phyloP scores from a whole-genome alignment of 2,888 invertebrate species.

The Dexiosoma caninum region DNA sequence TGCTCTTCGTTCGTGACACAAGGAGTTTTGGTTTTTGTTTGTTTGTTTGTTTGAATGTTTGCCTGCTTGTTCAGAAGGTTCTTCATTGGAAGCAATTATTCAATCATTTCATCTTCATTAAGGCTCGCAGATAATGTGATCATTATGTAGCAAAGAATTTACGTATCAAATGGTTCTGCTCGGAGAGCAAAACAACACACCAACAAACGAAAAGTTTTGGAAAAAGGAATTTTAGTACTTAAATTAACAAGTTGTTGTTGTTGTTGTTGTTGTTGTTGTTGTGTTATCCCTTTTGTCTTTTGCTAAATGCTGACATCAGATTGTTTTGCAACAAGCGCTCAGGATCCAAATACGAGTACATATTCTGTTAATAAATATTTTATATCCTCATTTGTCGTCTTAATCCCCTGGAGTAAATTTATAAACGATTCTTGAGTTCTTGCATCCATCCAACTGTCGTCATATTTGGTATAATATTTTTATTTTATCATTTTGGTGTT shows the following conservation, averaged over 20 bases:
- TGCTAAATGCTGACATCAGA: constrained; percentile 7
- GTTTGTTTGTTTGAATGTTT: too few relatives aligned
- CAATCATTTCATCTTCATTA: constrained; percentile 42
- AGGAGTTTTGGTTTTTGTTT: too few relatives aligned
- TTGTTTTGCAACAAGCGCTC: constrained; percentile 23
- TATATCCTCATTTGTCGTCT: constrained; percentile 60
- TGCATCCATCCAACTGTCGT: constrained; percentile 23
- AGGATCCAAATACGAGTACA: constrained; percentile 1
- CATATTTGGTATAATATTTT: constrained; percentile 45
- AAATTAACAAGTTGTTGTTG: constrained; percentile 12
- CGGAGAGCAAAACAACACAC: neutral
- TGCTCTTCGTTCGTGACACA: neutral
- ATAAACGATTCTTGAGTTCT: constrained; percentile 44
- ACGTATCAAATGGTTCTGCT: neutral
- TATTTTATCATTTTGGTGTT: too few relatives aligned
- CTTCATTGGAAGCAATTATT: constrained; percentile 41
- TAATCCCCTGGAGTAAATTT: constrained; percentile 53
- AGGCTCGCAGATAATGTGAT: constrained; percentile 37
- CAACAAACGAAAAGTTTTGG: too few relatives aligned
- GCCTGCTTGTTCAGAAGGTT: neutral
- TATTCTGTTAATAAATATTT: constrained; percentile 60
- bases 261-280: neutral
- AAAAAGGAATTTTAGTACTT: neutral
- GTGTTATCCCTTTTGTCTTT: neutral
- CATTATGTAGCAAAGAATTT: constrained; percentile 18